A percentile compares a stretch with the other conserved stretches of the same genome.
Conservation (phyloP, 2,113 vertebrate species). For the Platysternon megacephalum region DNA sequence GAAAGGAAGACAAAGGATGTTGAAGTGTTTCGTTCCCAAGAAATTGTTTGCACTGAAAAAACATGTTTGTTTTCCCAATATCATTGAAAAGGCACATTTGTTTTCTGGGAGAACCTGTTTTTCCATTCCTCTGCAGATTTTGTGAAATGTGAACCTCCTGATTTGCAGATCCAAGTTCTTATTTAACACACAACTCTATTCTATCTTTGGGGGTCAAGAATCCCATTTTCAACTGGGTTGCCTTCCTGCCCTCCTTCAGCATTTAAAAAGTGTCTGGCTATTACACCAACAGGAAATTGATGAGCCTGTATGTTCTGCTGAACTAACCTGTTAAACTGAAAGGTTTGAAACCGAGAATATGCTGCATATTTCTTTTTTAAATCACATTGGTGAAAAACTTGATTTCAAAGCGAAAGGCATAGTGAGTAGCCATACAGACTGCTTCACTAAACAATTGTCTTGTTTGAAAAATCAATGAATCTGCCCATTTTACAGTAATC, state of each 20-base stretch:
- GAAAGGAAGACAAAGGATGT: background rate
- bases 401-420: background rate
- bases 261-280: background rate
- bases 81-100: background rate
- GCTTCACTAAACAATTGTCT: too few species aligned
- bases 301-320: background rate
- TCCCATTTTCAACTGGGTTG: background rate
- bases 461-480: background rate
- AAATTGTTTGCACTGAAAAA: background rate
- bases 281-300: conserved; percentile 1
- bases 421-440: too few species aligned
- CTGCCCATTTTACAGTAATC: background rate
- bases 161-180: background rate
- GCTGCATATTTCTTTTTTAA: background rate
- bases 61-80: background rate
- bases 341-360: background rate
- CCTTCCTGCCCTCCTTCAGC: background rate
- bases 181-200: background rate
- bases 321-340: background rate
- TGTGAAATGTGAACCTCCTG: background rate
- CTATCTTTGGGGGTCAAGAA: background rate
- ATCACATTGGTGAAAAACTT: background rate
- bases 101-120: background rate
- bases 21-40: conserved; percentile 12
- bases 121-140: background rate